phyloP scores from a whole-genome alignment of 2,888 invertebrate species.

The Lamellibrachia satsuma region DNA sequence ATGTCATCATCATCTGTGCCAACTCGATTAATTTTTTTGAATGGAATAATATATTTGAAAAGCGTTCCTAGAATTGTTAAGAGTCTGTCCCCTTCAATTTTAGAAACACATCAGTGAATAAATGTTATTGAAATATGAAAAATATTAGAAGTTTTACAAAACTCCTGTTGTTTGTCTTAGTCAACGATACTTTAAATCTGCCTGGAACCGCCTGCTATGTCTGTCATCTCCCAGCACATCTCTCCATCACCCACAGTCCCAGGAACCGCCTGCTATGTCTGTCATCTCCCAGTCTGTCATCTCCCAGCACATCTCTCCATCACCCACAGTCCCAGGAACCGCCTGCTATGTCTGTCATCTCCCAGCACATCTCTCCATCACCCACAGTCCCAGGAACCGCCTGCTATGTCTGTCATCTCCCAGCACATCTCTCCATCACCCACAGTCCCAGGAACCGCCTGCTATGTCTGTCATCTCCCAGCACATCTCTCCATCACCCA shows the following conservation, averaged over 20 bases:
- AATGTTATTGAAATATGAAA: neutral
- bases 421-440: neutral
- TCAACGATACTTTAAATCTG: neutral
- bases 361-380: neutral
- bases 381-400: neutral
- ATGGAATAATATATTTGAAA: neutral
- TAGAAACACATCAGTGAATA: neutral
- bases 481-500: neutral
- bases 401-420: neutral
- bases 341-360: neutral
- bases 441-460: neutral
- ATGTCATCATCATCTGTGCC: neutral
- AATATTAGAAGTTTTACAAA: neutral
- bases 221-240: neutral
- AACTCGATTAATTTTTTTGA: neutral
- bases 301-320: no score
- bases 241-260: neutral
- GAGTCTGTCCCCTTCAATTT: neutral
- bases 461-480: neutral
- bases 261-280: no score
- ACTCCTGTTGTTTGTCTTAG: no score
- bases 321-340: no score
- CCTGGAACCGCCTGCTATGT: neutral
- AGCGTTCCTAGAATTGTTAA: neutral
- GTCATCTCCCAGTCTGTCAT: no score